Percentiles rank a stretch among this genome's conserved stretches.
These are phyloP conservation scores for Boleophthalmus pectinirostris DNA, from an alignment of 2,113 vertebrate genomes.

Conservation along the genomic window DNA sequence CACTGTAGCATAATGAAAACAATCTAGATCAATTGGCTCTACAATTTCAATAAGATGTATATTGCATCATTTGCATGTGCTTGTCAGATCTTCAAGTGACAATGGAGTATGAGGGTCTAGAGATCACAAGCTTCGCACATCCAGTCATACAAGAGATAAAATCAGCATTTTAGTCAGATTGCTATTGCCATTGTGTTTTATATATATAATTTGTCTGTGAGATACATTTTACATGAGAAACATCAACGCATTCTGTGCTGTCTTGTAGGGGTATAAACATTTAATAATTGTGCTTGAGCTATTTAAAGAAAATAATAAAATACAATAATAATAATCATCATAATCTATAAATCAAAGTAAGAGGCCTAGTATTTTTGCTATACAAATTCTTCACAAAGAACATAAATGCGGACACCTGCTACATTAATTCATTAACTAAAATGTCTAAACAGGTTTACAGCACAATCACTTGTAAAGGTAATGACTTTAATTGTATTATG, in stretches of 20 bases:
- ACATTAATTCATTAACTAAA: conserved; percentile 29
- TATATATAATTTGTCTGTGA: neutral
- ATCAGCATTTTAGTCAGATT: neutral
- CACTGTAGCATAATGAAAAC: neutral
- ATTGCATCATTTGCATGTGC: neutral
- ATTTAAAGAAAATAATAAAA: too few relatives aligned
- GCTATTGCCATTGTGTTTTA: neutral
- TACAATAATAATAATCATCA: too few relatives aligned
- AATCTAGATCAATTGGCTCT: neutral
- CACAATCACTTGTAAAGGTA: neutral
- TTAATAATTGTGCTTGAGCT: too few relatives aligned
- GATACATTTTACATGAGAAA: neutral
- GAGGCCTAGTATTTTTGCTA: neutral
- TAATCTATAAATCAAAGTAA: conserved; percentile 3
- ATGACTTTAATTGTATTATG: neutral
- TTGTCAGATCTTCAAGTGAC: neutral
- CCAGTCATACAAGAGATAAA: neutral
- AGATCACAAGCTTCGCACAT: neutral
- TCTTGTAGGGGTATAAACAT: neutral
- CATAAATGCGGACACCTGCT: conserved; percentile 24
- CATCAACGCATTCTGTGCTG: neutral
- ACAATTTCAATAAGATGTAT: neutral
- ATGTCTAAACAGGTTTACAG: conserved; percentile 9
- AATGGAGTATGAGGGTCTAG: neutral
- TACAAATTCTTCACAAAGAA: neutral